phyloP scores from a whole-genome alignment of 2,113 vertebrate genomes.

The Ascaphus truei region DNA sequence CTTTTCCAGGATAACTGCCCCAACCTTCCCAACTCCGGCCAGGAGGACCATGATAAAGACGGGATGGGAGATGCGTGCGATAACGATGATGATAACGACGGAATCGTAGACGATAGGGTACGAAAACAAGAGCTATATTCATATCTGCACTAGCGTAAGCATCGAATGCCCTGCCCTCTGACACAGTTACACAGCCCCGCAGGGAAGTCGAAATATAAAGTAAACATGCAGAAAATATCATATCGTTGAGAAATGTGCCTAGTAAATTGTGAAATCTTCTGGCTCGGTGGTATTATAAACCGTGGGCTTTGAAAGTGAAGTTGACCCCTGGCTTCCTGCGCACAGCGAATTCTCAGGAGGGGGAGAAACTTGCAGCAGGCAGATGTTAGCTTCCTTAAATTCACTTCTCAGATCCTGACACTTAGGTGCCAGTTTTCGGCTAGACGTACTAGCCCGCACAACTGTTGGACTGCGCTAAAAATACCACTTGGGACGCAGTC shows the following conservation, averaged over 20 bases:
- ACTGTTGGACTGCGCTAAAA: neutral
- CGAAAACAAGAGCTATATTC: constrained; percentile 43
- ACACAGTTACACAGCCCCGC: neutral
- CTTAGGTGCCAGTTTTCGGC: constrained; percentile 1
- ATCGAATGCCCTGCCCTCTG: neutral
- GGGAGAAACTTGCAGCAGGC: constrained; percentile 43
- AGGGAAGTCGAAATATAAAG: too few species aligned
- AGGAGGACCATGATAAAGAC: constrained; percentile 97
- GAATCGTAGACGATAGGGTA: constrained; percentile 91
- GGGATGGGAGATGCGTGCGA: constrained; percentile 95
- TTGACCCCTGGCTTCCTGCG: neutral
- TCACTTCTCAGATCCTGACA: neutral
- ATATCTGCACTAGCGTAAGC: neutral
- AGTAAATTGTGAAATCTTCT: constrained; percentile 32
- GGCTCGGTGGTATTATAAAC: neutral
- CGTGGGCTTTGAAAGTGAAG: constrained; percentile 40
- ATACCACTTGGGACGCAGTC: too few species aligned
- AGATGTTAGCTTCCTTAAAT: constrained; percentile 24
- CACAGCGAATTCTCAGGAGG: constrained; percentile 35
- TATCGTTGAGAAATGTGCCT: constrained; percentile 21
- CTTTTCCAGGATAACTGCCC: constrained; percentile 90
- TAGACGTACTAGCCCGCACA: neutral
- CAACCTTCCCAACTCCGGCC: constrained; percentile 92
- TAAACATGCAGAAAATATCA: constrained; percentile 1
- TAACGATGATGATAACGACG: constrained; percentile 89